A percentile compares a stretch with the other conserved stretches of the same genome.
phyloP scores from a whole-genome alignment of 2,797 vertebrate species.

The Scolopax rusticola region DNA sequence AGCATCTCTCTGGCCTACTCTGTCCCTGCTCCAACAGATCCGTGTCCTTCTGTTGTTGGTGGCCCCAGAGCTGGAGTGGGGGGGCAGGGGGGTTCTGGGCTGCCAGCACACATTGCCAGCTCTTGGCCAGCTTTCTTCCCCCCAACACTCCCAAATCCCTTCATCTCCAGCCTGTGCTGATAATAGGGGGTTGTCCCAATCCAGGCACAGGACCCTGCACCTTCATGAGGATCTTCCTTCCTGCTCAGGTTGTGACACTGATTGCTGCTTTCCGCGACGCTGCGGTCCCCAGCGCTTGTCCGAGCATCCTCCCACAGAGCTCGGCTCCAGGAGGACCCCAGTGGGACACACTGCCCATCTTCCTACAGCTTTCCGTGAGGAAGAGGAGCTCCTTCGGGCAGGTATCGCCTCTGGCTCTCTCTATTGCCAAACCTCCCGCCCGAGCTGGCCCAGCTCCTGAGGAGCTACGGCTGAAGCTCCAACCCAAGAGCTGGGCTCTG shows the following conservation, averaged over 20 bases:
- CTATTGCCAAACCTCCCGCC: background rate
- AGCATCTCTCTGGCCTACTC: background rate
- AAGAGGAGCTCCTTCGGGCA: background rate
- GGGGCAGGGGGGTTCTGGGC: background rate
- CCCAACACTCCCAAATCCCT: background rate
- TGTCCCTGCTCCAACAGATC: background rate
- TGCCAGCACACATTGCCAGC: background rate
- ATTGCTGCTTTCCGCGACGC: accelerated
- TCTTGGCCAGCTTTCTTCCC: background rate
- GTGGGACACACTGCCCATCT: accelerated
- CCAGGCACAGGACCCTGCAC: background rate
- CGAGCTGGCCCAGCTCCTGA: background rate
- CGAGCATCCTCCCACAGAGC: background rate
- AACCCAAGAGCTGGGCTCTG: background rate
- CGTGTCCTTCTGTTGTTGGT: background rate
- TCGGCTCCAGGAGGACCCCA: accelerated
- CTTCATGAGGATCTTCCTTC: background rate
- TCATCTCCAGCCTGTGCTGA: background rate
- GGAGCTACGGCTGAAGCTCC: accelerated
- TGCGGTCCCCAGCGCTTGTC: accelerated
- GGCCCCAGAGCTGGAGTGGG: background rate
- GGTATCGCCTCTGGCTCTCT: background rate
- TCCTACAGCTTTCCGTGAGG: background rate
- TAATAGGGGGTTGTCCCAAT: background rate
- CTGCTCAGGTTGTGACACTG: background rate